Evolutionary conservation across 2,797 vertebrate species (phyloP).

Genomic region (Holocentrus rufus): DNA sequence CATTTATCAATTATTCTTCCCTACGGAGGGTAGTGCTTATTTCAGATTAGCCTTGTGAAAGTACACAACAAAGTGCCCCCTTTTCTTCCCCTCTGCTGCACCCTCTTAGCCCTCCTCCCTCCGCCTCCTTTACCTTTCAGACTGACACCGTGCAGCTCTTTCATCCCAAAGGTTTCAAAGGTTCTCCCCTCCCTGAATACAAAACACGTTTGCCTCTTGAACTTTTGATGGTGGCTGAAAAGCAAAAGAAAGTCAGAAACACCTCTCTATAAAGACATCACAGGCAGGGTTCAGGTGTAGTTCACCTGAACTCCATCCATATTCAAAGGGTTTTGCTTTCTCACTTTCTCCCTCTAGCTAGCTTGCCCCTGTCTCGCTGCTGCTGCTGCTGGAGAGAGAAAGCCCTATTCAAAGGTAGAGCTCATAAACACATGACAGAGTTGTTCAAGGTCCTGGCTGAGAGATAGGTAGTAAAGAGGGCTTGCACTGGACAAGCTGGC

Average conservation of each 20-base stretch:
- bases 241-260: constrained; percentile 81
- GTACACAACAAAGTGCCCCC: constrained; percentile 76
- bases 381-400: constrained; percentile 58
- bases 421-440: constrained; percentile 63
- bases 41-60: constrained; percentile 72
- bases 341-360: constrained; percentile 64
- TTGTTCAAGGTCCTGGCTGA: constrained; percentile 52
- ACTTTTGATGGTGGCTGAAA: constrained; percentile 86
- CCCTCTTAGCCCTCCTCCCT: constrained; percentile 70
- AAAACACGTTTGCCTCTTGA: constrained; percentile 84
- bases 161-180: constrained; percentile 84
- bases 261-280: constrained; percentile 83
- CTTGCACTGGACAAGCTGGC: constrained; percentile 41
- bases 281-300: constrained; percentile 84
- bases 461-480: constrained; percentile 45
- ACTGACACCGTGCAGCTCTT: constrained; percentile 80
- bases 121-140: constrained; percentile 78
- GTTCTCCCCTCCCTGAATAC: constrained; percentile 83
- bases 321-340: constrained; percentile 72
- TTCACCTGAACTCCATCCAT: constrained; percentile 83
- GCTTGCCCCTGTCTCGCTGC: constrained; percentile 57
- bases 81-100: constrained; percentile 65
- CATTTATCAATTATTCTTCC: constrained; percentile 62
- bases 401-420: constrained; percentile 49
- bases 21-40: constrained; percentile 52